These are phyloP conservation scores for Solea senegalensis DNA, from an alignment of 2,113 vertebrate species.

Conservation along the genomic window DNA sequence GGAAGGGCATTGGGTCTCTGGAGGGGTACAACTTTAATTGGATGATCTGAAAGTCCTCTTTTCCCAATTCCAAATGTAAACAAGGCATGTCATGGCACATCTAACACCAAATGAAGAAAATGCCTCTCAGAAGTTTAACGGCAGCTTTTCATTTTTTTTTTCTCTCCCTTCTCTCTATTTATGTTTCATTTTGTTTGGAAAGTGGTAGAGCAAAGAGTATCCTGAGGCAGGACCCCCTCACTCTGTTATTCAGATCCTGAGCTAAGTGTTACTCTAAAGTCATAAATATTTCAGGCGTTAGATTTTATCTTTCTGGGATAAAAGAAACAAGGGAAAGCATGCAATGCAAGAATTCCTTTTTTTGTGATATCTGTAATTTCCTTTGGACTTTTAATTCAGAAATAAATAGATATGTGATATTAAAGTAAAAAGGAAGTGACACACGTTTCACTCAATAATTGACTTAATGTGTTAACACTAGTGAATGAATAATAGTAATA, in stretches of 20 bases:
- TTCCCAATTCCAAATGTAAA: conserved; percentile 82
- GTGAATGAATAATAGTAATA: no score
- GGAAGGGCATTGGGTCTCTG: conserved; percentile 76
- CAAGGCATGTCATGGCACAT: conserved; percentile 80
- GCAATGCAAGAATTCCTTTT: background rate
- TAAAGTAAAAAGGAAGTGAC: no score
- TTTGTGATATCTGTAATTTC: no score
- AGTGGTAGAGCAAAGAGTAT: background rate
- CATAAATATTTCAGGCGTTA: background rate
- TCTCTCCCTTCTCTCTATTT: background rate
- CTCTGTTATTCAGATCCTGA: background rate
- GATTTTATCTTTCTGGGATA: background rate
- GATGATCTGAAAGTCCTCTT: conserved; percentile 73
- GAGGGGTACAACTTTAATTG: conserved; percentile 79
- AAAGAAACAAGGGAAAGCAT: background rate
- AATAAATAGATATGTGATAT: no score
- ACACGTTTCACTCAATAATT: no score
- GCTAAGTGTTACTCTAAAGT: background rate
- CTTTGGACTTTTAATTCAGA: no score
- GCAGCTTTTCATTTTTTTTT: background rate
- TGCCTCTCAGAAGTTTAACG: conserved; percentile 57
- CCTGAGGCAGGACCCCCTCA: no score
- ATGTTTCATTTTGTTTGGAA: conserved; percentile 6
- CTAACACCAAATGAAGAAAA: conserved; percentile 78
- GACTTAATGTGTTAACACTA: no score